These are phyloP conservation scores for Corynorhinus townsendii DNA, from an alignment of 2,113 vertebrate species.

Conservation along the genomic window DNA sequence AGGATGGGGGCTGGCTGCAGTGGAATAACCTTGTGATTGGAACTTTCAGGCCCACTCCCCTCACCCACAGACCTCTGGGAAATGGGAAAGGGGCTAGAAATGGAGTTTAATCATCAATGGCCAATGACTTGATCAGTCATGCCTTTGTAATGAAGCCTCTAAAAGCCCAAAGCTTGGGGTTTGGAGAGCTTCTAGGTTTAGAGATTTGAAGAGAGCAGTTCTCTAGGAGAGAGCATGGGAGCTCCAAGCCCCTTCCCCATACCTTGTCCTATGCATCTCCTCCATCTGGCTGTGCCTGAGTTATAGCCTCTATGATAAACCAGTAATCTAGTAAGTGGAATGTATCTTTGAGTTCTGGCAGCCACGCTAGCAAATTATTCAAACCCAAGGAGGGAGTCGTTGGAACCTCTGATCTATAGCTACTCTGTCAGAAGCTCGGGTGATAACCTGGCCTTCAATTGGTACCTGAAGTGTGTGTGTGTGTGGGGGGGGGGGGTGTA, in stretches of 20 bases:
- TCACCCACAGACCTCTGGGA: background rate
- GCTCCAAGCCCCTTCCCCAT: background rate
- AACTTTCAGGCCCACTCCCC: background rate
- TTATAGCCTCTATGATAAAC: background rate
- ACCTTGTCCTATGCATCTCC: background rate
- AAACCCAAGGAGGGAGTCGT: background rate
- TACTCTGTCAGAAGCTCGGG: background rate
- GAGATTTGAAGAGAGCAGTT: background rate
- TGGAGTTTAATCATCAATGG: background rate
- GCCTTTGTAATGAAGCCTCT: background rate
- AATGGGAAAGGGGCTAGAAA: background rate
- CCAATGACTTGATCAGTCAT: background rate
- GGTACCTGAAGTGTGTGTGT: background rate
- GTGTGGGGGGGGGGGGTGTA: rapidly evolving
- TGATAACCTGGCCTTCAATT: background rate
- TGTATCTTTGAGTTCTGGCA: background rate
- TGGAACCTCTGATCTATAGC: background rate
- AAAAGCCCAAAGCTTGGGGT: background rate
- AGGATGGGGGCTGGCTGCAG: background rate
- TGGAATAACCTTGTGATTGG: background rate
- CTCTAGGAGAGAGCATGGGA: background rate
- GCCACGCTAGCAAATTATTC: background rate
- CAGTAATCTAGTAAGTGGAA: background rate
- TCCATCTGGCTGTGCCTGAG: background rate
- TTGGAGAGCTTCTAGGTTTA: background rate